Evolutionary conservation across 2,888 invertebrate genomes (phyloP), one percentile per base, ranked within the genome.

Genomic region (Nasonia oneida): DNA sequence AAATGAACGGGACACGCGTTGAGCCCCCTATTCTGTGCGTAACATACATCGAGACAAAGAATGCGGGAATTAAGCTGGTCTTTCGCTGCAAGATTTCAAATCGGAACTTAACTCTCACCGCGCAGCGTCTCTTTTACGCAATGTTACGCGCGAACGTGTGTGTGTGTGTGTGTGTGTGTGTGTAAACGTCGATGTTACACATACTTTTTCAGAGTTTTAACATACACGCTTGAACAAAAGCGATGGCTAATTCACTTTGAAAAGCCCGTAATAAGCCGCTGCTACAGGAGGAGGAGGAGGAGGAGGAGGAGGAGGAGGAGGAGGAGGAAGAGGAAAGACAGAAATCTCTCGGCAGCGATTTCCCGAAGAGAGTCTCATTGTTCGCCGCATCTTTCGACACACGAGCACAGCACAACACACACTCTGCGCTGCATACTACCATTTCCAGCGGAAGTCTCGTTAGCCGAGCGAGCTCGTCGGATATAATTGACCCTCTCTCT

Each of bases 381-480:
- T 81, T 76, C 76, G 57, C 37, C 39, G 42, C 84, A 39, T 70
- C 80, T 80, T 80, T 84, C 84, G 70, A 84, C 84, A 84, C 67
- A 67, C 29, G 23, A 23, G n/a, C 47, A 74, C 39, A 6, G 15
- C 15, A 53, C 29, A 74, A 2, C 8, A 23, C 47, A 29, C 29
- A 29, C 29, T 29, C 29, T 29, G 29, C 14, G 42, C 47, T 47
- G 14, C 71, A n/a, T 10, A 42, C 42, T 37, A n/a, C 64, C 74
- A 67, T 79, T 74, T 84, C 80, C 81, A 73, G 77, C 77, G 81
- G 85, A 85, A 81, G 85, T 78, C 81, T 85, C 81, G 81, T 81
- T 85, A 81, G 61, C 67, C 39, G 78, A n/a, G 37, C 73, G 47
- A 47, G 47, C 47, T 47, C 47, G 47, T n/a, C 67, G n/a, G 73